Evolutionary conservation across 2,797 vertebrate genomes (phyloP), one percentile per base, ranked within the genome.

Genomic region (Melopsittacus undulatus): DNA sequence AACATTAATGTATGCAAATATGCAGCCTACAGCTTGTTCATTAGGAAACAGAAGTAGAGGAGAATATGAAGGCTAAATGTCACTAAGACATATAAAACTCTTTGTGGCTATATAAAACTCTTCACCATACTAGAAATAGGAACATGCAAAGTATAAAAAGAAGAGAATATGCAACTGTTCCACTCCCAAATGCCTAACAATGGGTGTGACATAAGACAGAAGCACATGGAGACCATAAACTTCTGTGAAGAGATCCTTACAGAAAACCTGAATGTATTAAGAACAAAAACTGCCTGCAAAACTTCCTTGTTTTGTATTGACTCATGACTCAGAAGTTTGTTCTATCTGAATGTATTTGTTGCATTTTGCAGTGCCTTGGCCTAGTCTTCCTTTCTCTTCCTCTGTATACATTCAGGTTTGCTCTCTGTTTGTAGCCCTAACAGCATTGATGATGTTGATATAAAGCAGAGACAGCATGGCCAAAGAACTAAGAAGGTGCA

Each of bases 1-100:
- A 94, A 34, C 72, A 85, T 85, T 93, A 94, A 87, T 52, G 34
- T 77, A 95, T 87, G 85, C 82, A 91, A 88, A 92, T 96, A 86
- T 46, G 67, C 85, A 95, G 85, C 54, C 85, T 72, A 81, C 89
- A 91, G 76, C 80, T 95, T 95, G 79, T 91, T 94, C 87, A 76
- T 94, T 86, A 92, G 59, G 45, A 91, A 91, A 68, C 62, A 85
- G 66, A 87, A 90, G 66, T 15, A 52, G 34, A 94, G 91, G 57
- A 80, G 26, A 69, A 29, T 75, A 59, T 42, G 59, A 36, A 94
- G 79, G 80, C 57, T 90, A 95, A 95, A 95, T 95, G 90, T 88
- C 87, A 95, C 88, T 42, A 59, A 84, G 81, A 56, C 73, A 70
- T 64, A 87, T 54, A 92, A 94, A 96, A 84, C 24, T 86, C 73